phyloP scores from a whole-genome alignment of 2,888 invertebrate species.

The Andrena bicolor region DNA sequence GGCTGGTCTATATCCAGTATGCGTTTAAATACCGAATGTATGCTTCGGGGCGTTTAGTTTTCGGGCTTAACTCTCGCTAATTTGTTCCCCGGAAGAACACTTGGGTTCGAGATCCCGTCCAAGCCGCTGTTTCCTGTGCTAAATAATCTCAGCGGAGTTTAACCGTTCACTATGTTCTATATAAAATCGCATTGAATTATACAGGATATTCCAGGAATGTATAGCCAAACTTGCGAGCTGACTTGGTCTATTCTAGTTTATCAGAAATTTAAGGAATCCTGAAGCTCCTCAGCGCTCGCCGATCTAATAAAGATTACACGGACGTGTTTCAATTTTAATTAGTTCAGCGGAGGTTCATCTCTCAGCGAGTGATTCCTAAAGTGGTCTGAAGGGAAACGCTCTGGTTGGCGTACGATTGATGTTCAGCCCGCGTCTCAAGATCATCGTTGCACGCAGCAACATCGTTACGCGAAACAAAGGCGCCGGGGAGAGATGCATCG shows the following conservation, averaged over 20 bases:
- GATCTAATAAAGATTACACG: constrained; percentile 4
- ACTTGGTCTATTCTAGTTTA: background rate
- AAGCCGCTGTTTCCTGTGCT: too few species aligned
- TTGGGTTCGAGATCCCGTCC: too few species aligned
- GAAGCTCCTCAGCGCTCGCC: background rate
- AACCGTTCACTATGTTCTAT: too few species aligned
- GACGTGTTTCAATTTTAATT: background rate
- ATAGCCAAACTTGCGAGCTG: too few species aligned
- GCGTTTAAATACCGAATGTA: too few species aligned
- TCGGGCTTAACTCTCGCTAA: too few species aligned
- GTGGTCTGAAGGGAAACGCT: background rate
- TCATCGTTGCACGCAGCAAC: constrained; percentile 20
- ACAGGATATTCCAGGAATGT: too few species aligned
- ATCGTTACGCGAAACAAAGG: constrained; percentile 22
- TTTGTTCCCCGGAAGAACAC: too few species aligned
- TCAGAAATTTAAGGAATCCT: background rate
- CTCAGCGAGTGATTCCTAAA: background rate
- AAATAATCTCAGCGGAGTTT: too few species aligned
- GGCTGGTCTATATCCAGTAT: too few species aligned
- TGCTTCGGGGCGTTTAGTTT: too few species aligned
- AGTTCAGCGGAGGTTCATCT: background rate
- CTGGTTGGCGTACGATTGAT: constrained; percentile 18
- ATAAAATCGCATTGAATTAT: too few species aligned
- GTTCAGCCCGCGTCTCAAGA: background rate
- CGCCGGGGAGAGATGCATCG: constrained; percentile 1